Conservation (phyloP, 2,888 invertebrate genomes). For the Ornithoptera priamus region DNA sequence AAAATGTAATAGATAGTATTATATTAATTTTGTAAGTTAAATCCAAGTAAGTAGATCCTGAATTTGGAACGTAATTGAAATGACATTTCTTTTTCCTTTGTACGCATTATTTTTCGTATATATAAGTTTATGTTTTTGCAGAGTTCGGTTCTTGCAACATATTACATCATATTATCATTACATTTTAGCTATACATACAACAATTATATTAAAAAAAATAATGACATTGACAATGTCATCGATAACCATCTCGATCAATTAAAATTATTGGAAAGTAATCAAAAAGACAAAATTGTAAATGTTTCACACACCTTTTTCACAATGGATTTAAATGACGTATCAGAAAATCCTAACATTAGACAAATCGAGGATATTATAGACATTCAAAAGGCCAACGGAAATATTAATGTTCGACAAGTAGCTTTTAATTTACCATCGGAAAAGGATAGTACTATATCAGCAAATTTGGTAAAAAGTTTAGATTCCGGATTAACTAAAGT, state of each 20-base stretch:
- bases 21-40: neutral
- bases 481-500: slow-evolving; percentile 55
- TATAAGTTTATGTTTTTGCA: no score
- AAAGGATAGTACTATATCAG: slow-evolving; percentile 47
- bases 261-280: slow-evolving; percentile 43
- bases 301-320: slow-evolving; percentile 37
- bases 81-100: no score
- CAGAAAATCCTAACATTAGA: slow-evolving; percentile 51
- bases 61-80: no score
- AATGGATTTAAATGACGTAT: slow-evolving; percentile 50
- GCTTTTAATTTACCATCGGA: slow-evolving; percentile 58
- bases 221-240: slow-evolving; percentile 20
- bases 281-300: slow-evolving; percentile 42
- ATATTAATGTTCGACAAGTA: slow-evolving; percentile 56
- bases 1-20: neutral
- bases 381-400: slow-evolving; percentile 68
- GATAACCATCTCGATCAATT: slow-evolving; percentile 37
- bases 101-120: no score
- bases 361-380: slow-evolving; percentile 74
- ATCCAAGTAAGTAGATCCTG: no score
- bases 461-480: slow-evolving; percentile 53
- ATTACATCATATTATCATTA: neutral
- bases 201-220: neutral
- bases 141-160: neutral
- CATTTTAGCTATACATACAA: neutral